Evolutionary conservation across 2,113 vertebrate species (phyloP).

Genomic region (Brachypteracias leptosomus): DNA sequence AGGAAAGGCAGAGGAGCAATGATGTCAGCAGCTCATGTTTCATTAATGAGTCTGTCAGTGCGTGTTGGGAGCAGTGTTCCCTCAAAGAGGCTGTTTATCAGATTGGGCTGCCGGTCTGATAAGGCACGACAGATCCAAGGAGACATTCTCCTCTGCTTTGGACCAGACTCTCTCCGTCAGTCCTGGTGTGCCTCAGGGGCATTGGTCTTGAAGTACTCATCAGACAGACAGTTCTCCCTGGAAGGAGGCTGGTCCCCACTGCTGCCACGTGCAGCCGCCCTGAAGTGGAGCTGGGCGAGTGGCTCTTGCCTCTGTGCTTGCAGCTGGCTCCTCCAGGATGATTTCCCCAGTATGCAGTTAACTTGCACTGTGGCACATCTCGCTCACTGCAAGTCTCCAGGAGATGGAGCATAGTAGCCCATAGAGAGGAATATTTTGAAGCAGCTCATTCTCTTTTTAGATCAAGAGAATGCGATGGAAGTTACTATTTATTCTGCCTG

Average conservation of each 20-base stretch:
- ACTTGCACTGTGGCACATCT: neutral
- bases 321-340: neutral
- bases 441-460: constrained; percentile 25
- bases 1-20: neutral
- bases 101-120: neutral
- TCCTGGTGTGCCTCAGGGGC: neutral
- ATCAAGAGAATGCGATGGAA: neutral
- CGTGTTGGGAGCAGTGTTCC: neutral
- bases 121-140: neutral
- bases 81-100: neutral
- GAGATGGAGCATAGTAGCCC: neutral
- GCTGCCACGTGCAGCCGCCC: neutral
- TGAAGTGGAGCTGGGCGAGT: neutral
- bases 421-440: neutral
- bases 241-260: neutral
- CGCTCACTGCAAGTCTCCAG: neutral
- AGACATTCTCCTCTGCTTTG: neutral
- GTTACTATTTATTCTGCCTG: constrained; percentile 60
- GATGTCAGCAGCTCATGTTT: neutral
- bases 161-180: neutral
- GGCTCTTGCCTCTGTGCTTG: neutral
- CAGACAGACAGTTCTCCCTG: neutral
- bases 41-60: neutral
- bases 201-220: neutral
- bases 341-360: neutral